Percentiles rank a stretch among this genome's conserved stretches.
phyloP scores from a whole-genome alignment of 2,888 invertebrate species.

The Choristoneura rosaceana region DNA sequence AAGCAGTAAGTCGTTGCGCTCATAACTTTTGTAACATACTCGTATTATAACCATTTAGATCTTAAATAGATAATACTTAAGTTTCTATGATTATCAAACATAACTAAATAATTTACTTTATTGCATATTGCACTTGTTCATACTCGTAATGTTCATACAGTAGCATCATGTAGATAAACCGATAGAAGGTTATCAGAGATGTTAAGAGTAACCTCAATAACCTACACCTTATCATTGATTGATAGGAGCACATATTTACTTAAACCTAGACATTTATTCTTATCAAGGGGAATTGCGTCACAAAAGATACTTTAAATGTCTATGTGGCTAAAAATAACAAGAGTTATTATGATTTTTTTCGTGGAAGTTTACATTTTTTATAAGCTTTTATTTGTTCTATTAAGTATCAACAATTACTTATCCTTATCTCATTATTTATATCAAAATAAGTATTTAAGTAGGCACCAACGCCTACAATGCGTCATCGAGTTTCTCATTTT shows the following conservation, averaged over 20 bases:
- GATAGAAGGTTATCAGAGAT: conserved; percentile 30
- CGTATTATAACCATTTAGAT: too few relatives aligned
- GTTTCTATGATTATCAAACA: too few relatives aligned
- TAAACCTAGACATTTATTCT: conserved; percentile 11
- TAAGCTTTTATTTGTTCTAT: not conserved
- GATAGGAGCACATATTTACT: conserved; percentile 25
- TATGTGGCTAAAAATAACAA: conserved; percentile 25
- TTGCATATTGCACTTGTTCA: conserved; percentile 7
- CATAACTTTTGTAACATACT: too few relatives aligned
- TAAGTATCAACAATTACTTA: not conserved
- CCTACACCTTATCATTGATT: conserved; percentile 24
- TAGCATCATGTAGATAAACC: conserved; percentile 13
- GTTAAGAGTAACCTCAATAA: conserved; percentile 20
- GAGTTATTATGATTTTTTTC: conserved; percentile 8
- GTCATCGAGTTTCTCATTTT: not conserved
- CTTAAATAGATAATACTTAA: too few relatives aligned
- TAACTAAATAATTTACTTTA: too few relatives aligned
- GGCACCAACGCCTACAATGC: not conserved
- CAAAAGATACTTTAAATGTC: conserved; percentile 1
- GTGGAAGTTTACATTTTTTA: not conserved
- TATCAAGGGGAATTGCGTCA: conserved; percentile 22
- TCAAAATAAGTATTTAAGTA: not conserved
- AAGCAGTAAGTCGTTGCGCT: too few relatives aligned
- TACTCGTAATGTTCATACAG: not conserved
- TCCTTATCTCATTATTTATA: not conserved